Evolutionary conservation across 2,797 vertebrate species (phyloP).

Genomic region (Pseudochromis fuscus): DNA sequence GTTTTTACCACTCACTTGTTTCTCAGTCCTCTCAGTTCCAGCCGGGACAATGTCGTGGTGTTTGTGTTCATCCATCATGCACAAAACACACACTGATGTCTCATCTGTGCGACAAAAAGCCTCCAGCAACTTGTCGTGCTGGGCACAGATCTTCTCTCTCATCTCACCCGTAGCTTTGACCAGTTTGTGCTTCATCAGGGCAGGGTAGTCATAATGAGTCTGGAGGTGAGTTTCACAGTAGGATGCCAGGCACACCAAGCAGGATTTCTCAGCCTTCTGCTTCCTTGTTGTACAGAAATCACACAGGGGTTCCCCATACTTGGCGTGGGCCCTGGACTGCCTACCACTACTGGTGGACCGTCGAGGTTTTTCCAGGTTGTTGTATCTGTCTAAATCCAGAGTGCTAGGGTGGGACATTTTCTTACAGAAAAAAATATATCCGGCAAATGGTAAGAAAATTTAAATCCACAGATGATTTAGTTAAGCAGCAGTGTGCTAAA

Average conservation of each 20-base stretch:
- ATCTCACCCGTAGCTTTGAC: conserved; percentile 89
- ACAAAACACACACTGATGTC: conserved; percentile 91
- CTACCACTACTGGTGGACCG: conserved; percentile 63
- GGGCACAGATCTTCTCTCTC: conserved; percentile 88
- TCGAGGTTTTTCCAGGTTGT: conserved; percentile 68
- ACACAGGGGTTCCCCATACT: conserved; percentile 79
- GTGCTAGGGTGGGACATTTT: conserved; percentile 78
- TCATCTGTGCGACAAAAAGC: conserved; percentile 89
- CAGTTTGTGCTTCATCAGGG: conserved; percentile 91
- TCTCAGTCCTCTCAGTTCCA: conserved; percentile 86
- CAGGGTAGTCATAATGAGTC: conserved; percentile 91
- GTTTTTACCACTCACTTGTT: conserved; percentile 85
- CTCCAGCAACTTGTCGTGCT: conserved; percentile 92
- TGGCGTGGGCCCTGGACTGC: conserved; percentile 61
- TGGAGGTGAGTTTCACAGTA: conserved; percentile 91
- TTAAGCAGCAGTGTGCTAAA: neutral
- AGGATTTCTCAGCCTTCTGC: conserved; percentile 90
- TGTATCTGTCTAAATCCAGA: conserved; percentile 78
- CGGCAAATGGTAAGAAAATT: neutral
- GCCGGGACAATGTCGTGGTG: conserved; percentile 84
- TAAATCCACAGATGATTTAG: conserved; percentile 22
- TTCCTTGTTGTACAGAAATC: conserved; percentile 89
- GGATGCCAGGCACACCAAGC: conserved; percentile 93
- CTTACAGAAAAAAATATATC: conserved; percentile 5
- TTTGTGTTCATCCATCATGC: conserved; percentile 92